Conservation (phyloP, 2,888 invertebrate species). For the Drosophila aldrichi region DNA sequence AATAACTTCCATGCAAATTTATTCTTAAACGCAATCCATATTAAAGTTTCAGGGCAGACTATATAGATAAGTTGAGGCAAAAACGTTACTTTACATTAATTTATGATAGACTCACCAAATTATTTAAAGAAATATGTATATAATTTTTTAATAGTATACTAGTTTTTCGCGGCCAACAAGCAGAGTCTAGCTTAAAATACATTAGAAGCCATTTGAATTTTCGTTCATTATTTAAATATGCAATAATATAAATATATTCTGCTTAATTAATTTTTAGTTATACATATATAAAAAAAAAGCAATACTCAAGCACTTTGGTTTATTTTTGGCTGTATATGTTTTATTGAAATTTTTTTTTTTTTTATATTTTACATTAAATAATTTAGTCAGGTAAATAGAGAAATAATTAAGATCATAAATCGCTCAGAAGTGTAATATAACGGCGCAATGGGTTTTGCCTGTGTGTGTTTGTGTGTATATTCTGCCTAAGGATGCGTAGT, state of each 20-base stretch:
- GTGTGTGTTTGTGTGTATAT: background rate
- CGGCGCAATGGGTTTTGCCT: slow-evolving; percentile 14
- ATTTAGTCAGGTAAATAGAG: slow-evolving; percentile 76
- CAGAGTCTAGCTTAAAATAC: background rate
- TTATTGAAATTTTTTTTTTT: slow-evolving; percentile 68
- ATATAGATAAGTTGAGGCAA: too few species aligned
- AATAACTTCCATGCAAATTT: too few species aligned
- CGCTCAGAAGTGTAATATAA: slow-evolving; percentile 42
- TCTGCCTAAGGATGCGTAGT: slow-evolving; percentile 25
- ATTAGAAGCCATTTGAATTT: background rate
- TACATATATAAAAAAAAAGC: slow-evolving; percentile 23
- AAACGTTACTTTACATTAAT: too few species aligned
- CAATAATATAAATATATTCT: slow-evolving; percentile 16
- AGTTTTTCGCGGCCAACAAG: background rate
- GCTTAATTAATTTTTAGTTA: too few species aligned
- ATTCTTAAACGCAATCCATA: too few species aligned
- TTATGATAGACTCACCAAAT: too few species aligned
- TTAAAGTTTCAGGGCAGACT: too few species aligned
- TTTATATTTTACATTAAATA: slow-evolving; percentile 73
- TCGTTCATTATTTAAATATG: slow-evolving; percentile 1
- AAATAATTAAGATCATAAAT: slow-evolving; percentile 50
- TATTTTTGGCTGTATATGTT: slow-evolving; percentile 65
- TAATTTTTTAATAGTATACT: too few species aligned
- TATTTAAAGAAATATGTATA: too few species aligned
- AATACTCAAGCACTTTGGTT: slow-evolving; percentile 51